Base-by-base conservation (phyloP, 2,797 vertebrate genomes). In the Neosilurus mollespiculum region DNA sequence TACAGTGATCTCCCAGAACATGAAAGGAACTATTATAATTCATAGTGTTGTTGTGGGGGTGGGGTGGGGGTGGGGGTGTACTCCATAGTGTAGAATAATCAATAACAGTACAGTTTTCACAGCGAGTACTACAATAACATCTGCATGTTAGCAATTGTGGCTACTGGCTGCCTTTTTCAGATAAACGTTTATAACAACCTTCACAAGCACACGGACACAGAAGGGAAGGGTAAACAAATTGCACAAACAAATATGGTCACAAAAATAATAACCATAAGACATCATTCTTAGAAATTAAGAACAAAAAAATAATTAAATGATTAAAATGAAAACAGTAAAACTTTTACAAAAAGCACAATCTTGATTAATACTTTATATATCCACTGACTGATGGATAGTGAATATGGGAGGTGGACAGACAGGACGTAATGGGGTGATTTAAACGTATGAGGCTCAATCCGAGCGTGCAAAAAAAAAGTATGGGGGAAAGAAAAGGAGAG, bases 301-400 rank as follows among this genome's bases (percentile, higher is more conserved):
- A 88, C 88, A 93, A 91, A 91, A 90, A 89, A 91, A 7, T 88
- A 85, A 90, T 85, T 79, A 62, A 79, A 81, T 34, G 86, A 86
- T 88, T 90, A 67, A 82, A 86, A 88, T 83, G 20, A 86, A 86
- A 22, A 84, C 73, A 72, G 61, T 86, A 80, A 54, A 93, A 95
- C 94, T 95, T 95, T 95, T 93, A 95, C 94, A 94, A 95, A 95
- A 95, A 95, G 94, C 92, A 95, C 84, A 90, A 92, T 93, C 86
- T 90, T 83, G 58, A 89, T 88, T 91, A 72, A 87, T 80, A 79
- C 75, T 84, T 72, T 87, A 91, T 88, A 91, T 88, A 88, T 89
- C 92, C 91, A 91, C 85, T 86, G 80, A 87, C 69, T 81, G 85
- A 88, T 69, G 82, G 86, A 84, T 81, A 87, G 88, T 86, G 86